Base-by-base conservation (phyloP, 2,888 invertebrate genomes). In the Euplagia quadripunctaria region DNA sequence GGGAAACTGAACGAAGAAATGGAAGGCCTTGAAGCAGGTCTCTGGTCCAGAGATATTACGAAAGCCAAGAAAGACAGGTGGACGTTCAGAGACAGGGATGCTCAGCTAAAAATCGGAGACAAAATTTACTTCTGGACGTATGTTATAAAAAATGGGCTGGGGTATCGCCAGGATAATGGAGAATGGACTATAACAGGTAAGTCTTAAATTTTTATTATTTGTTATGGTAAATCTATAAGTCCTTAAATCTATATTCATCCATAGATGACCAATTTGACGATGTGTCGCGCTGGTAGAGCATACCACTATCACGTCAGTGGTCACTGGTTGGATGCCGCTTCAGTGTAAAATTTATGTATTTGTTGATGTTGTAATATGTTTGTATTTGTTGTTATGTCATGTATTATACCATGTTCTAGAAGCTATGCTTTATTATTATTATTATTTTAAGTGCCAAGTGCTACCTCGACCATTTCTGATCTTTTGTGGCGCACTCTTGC, bases 61-160 rank as follows among this genome's bases (percentile, higher is more conserved):
- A 97, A 95, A 79, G 88, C 96, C 0, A 97, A 96, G 81, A 92
- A 97, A 70, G 97, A 97, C 5, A 93, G 96, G 76, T 98, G 97
- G 97, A 96, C 93, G 0, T 98, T 97, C 87, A 94, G 95, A 31
- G 97, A 98, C 86, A 94, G 92, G 1, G 90, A 90, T 2, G 96
- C 97, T 0, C 83, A 90, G 73, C 88, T 98, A n/a, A 97, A 97
- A 82, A 84, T 94, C 0, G 97, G 97, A 0, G 98, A 98, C 86
- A 96, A 93, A 4, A 89, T 98, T 42, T 97, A 98, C 89, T 98
- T 97, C 89, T 98, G 98, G 98, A 96, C 97, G 0, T 97, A 97
- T 85, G 97, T 97, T 0, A 96, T 97, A 68, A 97, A 97, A 85
- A 93, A 97, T 79, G 97, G 97, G 0, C 88, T 97, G 43, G 98